Conservation (phyloP, 2,888 invertebrate genomes). For the Enchytraeus crypticus region DNA sequence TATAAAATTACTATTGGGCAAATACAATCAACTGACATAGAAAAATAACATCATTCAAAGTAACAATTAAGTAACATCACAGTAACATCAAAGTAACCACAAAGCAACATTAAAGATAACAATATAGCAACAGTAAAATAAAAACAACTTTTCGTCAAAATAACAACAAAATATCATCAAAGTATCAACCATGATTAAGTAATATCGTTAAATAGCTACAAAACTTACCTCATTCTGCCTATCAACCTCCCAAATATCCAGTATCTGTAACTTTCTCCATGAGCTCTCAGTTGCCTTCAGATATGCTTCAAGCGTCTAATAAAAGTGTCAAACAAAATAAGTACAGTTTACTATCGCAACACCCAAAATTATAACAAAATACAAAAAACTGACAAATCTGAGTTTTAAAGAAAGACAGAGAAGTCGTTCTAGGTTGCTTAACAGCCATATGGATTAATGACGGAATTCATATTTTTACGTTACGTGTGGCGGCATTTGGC, state of each 20-base stretch:
- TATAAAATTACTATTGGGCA: too few species aligned
- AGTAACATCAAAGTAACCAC: neutral
- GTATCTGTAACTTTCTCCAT: conserved; percentile 32
- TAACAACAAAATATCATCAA: neutral
- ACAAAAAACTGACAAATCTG: too few species aligned
- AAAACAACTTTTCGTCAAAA: neutral
- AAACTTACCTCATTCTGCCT: conserved; percentile 37
- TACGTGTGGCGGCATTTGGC: too few species aligned
- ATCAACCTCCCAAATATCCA: conserved; percentile 43
- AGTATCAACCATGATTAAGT: neutral
- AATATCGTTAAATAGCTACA: too few species aligned
- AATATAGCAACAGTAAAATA: neutral
- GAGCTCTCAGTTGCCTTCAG: conserved; percentile 34
- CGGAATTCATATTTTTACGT: too few species aligned
- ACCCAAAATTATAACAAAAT: too few species aligned
- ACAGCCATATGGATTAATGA: too few species aligned
- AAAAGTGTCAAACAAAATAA: too few species aligned
- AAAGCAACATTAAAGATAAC: neutral
- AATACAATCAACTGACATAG: neutral
- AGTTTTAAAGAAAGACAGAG: too few species aligned
- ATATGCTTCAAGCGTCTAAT: conserved; percentile 38
- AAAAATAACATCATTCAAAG: neutral
- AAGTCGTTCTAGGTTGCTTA: too few species aligned
- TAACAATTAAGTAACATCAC: neutral
- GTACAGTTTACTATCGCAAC: too few species aligned